phyloP scores from a whole-genome alignment of 2,113 vertebrate genomes.

The Collichthys lucidus region DNA sequence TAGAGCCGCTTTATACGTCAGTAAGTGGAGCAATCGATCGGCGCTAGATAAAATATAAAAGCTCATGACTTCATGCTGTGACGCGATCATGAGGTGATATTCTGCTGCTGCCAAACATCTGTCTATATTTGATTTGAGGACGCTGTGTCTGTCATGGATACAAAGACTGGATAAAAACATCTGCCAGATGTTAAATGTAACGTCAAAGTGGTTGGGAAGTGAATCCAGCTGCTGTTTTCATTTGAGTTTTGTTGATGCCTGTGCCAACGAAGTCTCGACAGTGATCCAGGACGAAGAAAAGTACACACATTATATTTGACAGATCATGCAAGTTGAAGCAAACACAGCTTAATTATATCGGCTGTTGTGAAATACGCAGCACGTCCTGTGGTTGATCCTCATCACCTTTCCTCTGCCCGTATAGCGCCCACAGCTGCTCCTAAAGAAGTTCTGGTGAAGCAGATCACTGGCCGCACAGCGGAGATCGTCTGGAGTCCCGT shows the following conservation, averaged over 20 bases:
- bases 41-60: neutral
- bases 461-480: constrained; percentile 46
- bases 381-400: neutral
- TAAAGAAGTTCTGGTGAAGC: constrained; percentile 40
- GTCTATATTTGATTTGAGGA: neutral
- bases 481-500: constrained; percentile 74
- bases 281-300: neutral
- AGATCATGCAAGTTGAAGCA: neutral
- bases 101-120: neutral
- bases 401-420: neutral
- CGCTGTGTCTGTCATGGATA: neutral
- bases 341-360: neutral
- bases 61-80: neutral
- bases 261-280: too few relatives aligned
- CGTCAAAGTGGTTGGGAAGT: neutral
- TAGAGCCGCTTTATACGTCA: neutral
- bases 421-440: constrained; percentile 77
- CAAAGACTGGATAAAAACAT: neutral
- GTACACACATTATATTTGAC: too few relatives aligned
- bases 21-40: neutral
- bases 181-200: neutral
- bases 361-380: neutral
- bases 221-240: neutral
- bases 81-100: neutral
- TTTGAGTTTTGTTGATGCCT: neutral